phyloP scores from a whole-genome alignment of 1,140 invertebrate species.

The Conus ventricosus region DNA sequence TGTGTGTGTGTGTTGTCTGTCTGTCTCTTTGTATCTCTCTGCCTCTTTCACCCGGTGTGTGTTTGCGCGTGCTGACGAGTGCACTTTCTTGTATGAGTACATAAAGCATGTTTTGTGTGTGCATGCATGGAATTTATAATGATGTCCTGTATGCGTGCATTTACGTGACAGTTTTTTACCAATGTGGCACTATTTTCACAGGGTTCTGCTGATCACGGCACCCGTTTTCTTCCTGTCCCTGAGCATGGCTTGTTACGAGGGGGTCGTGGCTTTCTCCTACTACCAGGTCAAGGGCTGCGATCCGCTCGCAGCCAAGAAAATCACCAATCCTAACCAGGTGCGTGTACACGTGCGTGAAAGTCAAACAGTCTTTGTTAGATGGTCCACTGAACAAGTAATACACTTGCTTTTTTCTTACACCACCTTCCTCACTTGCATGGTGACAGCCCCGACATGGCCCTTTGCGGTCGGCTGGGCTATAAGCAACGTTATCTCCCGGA shows the following conservation, averaged over 20 bases:
- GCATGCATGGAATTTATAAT: too few species aligned
- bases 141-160: too few species aligned
- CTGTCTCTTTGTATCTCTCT: too few species aligned
- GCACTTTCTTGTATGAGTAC: too few species aligned
- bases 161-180: too few species aligned
- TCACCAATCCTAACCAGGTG: constrained; percentile 74
- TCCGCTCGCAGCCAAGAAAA: constrained; percentile 65
- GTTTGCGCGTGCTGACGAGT: too few species aligned
- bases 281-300: constrained; percentile 67
- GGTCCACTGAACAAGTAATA: not conserved
- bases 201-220: not conserved
- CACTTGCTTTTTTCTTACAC: not conserved
- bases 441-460: not conserved
- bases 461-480: too few species aligned
- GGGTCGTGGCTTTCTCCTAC: constrained; percentile 80
- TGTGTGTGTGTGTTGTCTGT: too few species aligned
- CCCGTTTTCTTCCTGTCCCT: not conserved
- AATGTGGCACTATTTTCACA: not conserved
- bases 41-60: too few species aligned
- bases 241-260: constrained; percentile 69
- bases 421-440: not conserved
- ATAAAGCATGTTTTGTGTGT: too few species aligned
- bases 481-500: not conserved
- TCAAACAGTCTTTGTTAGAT: not conserved
- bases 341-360: not conserved